phyloP scores from a whole-genome alignment of 2,797 vertebrate species.

The Phalloptychus januarius region DNA sequence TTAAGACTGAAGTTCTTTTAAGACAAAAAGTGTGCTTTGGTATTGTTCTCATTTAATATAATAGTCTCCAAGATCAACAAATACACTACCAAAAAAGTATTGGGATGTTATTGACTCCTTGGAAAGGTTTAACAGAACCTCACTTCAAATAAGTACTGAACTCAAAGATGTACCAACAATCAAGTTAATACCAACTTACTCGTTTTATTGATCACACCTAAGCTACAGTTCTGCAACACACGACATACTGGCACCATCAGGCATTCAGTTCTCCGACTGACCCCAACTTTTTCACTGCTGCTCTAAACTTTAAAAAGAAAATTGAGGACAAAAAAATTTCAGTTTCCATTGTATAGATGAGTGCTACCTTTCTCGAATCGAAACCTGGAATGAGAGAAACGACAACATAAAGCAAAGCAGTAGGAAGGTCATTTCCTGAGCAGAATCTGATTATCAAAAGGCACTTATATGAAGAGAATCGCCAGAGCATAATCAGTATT shows the following conservation, averaged over 20 bases:
- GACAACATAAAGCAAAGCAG: slow-evolving; percentile 20
- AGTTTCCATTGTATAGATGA: slow-evolving; percentile 32
- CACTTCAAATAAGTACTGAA: neutral
- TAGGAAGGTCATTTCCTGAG: neutral
- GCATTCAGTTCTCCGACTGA: slow-evolving; percentile 19
- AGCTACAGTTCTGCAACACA: neutral
- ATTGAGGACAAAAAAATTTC: slow-evolving; percentile 7
- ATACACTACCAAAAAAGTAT: neutral
- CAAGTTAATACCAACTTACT: slow-evolving; percentile 5
- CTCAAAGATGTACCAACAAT: slow-evolving; percentile 5
- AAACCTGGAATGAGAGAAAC: slow-evolving; percentile 6
- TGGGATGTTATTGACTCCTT: neutral
- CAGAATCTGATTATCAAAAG: slow-evolving; percentile 22
- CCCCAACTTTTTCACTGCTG: neutral
- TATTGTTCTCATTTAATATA: neutral
- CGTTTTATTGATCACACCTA: slow-evolving; percentile 17
- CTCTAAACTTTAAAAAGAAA: slow-evolving; percentile 21
- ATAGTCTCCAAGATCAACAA: neutral
- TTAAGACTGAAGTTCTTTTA: neutral
- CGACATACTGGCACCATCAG: slow-evolving; percentile 27
- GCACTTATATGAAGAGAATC: slow-evolving; percentile 30
- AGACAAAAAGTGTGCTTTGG: neutral
- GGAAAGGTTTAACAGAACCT: neutral
- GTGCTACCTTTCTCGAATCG: slow-evolving; percentile 4
- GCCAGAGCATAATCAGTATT: slow-evolving; percentile 37